These are phyloP conservation scores for Drosophila funebris DNA, from an alignment of 1,140 invertebrate genomes.

Conservation along the genomic window DNA sequence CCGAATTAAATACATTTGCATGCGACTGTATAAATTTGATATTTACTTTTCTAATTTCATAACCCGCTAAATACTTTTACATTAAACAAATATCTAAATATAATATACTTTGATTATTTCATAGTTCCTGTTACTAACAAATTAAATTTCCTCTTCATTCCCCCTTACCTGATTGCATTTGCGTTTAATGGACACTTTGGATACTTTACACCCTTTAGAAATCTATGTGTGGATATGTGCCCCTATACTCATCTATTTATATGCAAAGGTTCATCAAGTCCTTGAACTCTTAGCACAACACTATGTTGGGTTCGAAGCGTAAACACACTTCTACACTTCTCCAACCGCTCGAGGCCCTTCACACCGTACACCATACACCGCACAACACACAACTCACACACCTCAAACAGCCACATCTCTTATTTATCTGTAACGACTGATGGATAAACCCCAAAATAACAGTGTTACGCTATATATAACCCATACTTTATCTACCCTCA, in stretches of 20 bases:
- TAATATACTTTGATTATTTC: no score
- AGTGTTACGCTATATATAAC: conserved; percentile 32
- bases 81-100: no score
- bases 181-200: conserved; percentile 1
- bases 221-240: no score
- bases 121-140: no score
- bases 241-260: conserved; percentile 47
- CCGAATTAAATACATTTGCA: no score
- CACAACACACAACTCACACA: conserved; percentile 29
- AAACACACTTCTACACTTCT: conserved; percentile 34
- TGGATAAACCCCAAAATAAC: conserved; percentile 41
- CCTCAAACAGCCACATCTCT: conserved; percentile 34
- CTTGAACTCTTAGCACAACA: conserved; percentile 54
- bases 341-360: conserved; percentile 46
- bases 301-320: no score
- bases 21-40: no score
- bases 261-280: conserved; percentile 49
- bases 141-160: no score
- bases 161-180: background rate
- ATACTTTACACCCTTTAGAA: conserved; percentile 7
- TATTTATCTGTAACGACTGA: conserved; percentile 27
- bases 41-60: no score
- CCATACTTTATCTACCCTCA: conserved; percentile 16
- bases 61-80: no score
- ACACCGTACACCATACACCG: no score